Evolutionary conservation across 2,888 invertebrate species (phyloP).

Genomic region (Drosophila mettleri): DNA sequence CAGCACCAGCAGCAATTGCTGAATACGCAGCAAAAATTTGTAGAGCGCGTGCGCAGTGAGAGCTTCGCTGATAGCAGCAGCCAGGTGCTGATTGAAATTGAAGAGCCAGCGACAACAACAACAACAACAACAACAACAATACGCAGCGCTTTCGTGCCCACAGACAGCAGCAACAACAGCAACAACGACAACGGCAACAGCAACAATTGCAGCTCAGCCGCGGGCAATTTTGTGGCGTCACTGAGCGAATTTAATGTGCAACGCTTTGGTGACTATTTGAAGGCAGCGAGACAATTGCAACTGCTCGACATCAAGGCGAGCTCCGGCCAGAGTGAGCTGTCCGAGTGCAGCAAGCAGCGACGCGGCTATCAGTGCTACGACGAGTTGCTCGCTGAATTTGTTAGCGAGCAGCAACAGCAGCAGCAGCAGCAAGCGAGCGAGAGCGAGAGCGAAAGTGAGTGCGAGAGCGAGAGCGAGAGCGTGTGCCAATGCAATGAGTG

Average conservation of each 20-base stretch:
- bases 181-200: conserved; percentile 16
- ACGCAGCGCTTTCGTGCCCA: conserved; percentile 63
- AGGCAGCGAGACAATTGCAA: conserved; percentile 65
- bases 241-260: conserved; percentile 82
- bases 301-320: conserved; percentile 47
- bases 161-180: conserved; percentile 14
- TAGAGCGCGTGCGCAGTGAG: conserved; percentile 61
- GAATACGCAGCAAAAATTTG: conserved; percentile 49
- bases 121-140: conserved; percentile 6
- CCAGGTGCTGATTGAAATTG: conserved; percentile 73
- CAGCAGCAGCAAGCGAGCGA: conserved; percentile 39
- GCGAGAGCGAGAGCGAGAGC: conserved; percentile 32
- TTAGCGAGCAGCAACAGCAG: conserved; percentile 71
- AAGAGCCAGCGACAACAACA: conserved; percentile 31
- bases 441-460: conserved; percentile 33
- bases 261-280: conserved; percentile 73
- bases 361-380: conserved; percentile 77
- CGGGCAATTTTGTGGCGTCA: conserved; percentile 49
- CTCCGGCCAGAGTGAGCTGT: background rate
- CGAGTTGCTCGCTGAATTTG: conserved; percentile 77
- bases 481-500: conserved; percentile 68
- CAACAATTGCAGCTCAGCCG: conserved; percentile 4
- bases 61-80: conserved; percentile 34
- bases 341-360: conserved; percentile 6
- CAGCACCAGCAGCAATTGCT: conserved; percentile 58